These are phyloP conservation scores for Bettongia penicillata DNA, from an alignment of 2,113 vertebrate genomes.

Conservation along the genomic window DNA sequence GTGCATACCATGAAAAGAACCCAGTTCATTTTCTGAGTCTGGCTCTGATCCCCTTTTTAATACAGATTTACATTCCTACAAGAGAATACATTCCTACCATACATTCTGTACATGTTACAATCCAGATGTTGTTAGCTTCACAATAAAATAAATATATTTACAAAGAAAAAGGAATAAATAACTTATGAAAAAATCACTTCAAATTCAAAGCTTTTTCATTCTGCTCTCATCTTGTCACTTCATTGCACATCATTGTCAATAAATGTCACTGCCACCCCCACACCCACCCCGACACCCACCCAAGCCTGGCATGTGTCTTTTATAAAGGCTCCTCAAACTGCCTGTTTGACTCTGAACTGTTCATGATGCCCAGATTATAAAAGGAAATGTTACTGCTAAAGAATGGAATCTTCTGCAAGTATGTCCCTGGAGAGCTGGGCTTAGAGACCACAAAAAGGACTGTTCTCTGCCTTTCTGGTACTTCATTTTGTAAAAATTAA, in stretches of 20 bases:
- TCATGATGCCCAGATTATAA: neutral
- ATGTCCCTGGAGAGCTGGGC: neutral
- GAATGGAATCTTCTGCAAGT: constrained; percentile 34
- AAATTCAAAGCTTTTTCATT: constrained; percentile 89
- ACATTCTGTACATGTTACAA: constrained; percentile 99
- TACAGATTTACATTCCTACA: constrained; percentile 91
- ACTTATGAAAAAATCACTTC: constrained; percentile 92
- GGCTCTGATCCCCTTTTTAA: constrained; percentile 87
- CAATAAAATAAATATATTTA: constrained; percentile 99
- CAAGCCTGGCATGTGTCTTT: neutral
- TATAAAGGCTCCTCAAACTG: constrained; percentile 21
- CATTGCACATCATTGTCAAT: constrained; percentile 84
- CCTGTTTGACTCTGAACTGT: constrained; percentile 28
- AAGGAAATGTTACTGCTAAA: neutral
- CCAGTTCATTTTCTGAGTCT: constrained; percentile 77
- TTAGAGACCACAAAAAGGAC: neutral
- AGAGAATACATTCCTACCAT: constrained; percentile 91
- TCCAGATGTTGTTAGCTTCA: constrained; percentile 95
- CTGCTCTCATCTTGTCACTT: constrained; percentile 88
- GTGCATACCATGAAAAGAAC: constrained; percentile 76
- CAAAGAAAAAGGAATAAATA: constrained; percentile 98
- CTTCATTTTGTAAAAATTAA: constrained; percentile 42
- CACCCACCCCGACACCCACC: constrained; percentile 10
- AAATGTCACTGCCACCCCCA: constrained; percentile 61
- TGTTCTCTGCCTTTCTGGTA: constrained; percentile 19